A percentile compares a stretch with the other conserved stretches of the same genome.
These are phyloP conservation scores for Pseudomyrmex pallidus DNA, from an alignment of 1,140 invertebrate species.

Conservation along the genomic window DNA sequence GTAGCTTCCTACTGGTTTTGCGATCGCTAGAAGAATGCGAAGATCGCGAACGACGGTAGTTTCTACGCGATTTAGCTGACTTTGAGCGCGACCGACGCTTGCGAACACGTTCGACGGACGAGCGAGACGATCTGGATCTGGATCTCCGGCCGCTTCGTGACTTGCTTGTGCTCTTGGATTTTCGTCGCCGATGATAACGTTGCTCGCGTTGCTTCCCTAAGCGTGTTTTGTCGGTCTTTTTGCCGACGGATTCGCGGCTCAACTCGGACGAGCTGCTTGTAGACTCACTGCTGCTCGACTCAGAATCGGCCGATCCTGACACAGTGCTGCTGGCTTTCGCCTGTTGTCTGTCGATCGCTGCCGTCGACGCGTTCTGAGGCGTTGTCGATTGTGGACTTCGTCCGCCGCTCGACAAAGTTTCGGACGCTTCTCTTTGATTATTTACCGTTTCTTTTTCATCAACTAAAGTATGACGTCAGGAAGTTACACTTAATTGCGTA, in stretches of 20 bases:
- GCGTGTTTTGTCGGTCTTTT: slow-evolving; percentile 59
- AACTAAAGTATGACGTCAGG: slow-evolving; percentile 82
- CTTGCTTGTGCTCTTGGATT: slow-evolving; percentile 78
- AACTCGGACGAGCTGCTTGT: slow-evolving; percentile 72
- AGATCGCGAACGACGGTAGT: slow-evolving; percentile 77
- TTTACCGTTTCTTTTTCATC: slow-evolving; percentile 84
- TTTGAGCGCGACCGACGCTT: slow-evolving; percentile 76
- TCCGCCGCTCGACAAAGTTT: slow-evolving; percentile 80
- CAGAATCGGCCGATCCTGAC: slow-evolving; percentile 76
- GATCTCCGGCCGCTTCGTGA: slow-evolving; percentile 75
- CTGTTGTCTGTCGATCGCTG: slow-evolving; percentile 40
- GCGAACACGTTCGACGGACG: slow-evolving; percentile 69
- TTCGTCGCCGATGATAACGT: slow-evolving; percentile 66
- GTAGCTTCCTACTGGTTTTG: slow-evolving; percentile 72
- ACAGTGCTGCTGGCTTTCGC: slow-evolving; percentile 72
- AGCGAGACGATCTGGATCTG: slow-evolving; percentile 76
- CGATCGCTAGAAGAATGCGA: slow-evolving; percentile 77
- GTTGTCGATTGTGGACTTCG: slow-evolving; percentile 76
- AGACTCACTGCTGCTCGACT: slow-evolving; percentile 74
- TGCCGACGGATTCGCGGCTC: slow-evolving; percentile 62
- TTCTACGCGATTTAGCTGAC: slow-evolving; percentile 75
- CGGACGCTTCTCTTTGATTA: slow-evolving; percentile 83
- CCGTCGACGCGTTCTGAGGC: slow-evolving; percentile 67
- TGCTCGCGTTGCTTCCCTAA: slow-evolving; percentile 46
- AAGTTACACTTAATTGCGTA: slow-evolving; percentile 70